Evolutionary conservation across 1,140 invertebrate genomes (phyloP).

Genomic region (Thalassaphorura encarpata): DNA sequence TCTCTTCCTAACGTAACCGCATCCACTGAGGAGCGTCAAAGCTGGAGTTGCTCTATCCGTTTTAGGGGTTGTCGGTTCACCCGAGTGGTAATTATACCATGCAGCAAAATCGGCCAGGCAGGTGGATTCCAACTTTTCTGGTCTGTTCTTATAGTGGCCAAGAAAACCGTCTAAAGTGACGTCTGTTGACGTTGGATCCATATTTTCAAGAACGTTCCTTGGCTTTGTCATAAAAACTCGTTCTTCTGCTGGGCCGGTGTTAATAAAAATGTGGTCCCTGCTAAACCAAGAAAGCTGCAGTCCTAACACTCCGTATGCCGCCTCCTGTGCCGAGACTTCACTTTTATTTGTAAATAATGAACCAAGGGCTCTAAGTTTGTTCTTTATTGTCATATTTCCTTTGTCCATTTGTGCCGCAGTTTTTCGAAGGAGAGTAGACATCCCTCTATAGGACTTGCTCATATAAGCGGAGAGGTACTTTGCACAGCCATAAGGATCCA

Average conservation of each 20-base stretch:
- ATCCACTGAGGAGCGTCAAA: too few species aligned
- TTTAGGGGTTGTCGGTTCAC: too few species aligned
- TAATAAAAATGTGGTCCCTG: conserved; percentile 20
- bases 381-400: neutral
- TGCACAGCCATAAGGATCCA: conserved; percentile 33
- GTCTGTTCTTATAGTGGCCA: neutral
- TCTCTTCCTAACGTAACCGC: too few species aligned
- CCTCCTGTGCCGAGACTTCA: conserved; percentile 34
- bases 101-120: conserved; percentile 4
- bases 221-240: neutral
- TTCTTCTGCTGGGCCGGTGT: neutral
- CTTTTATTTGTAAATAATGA: conserved; percentile 9
- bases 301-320: conserved; percentile 30
- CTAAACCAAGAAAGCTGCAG: conserved; percentile 29
- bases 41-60: too few species aligned
- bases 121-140: neutral
- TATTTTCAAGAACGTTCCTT: neutral
- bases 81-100: neutral
- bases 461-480: conserved; percentile 31
- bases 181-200: neutral
- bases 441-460: conserved; percentile 11
- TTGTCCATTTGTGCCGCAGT: neutral
- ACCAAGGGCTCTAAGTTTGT: conserved; percentile 11
- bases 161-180: neutral
- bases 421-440: conserved; percentile 24